phyloP scores from a whole-genome alignment of 2,888 invertebrate genomes.

The Ferdinandea cuprea region DNA sequence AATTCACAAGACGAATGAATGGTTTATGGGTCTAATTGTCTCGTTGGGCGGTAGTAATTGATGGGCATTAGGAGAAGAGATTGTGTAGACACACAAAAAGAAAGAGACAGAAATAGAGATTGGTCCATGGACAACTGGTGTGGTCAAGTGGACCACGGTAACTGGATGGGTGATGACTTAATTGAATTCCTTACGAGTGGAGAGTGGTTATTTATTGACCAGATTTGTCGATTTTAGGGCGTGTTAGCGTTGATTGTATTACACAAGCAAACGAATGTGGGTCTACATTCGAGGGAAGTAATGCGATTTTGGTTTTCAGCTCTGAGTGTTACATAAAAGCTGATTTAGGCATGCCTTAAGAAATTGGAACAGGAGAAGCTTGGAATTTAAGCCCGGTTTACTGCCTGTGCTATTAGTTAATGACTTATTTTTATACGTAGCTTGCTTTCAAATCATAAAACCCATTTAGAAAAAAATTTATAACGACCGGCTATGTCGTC shows the following conservation, averaged over 20 bases:
- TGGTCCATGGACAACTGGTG: slow-evolving; percentile 21
- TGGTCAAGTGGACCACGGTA: slow-evolving; percentile 58
- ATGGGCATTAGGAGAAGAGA: slow-evolving; percentile 71
- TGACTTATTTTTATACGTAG: no score
- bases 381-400: no score
- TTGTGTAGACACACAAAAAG: slow-evolving; percentile 21
- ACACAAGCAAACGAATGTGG: slow-evolving; percentile 41
- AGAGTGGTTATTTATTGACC: slow-evolving; percentile 50
- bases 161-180: slow-evolving; percentile 70
- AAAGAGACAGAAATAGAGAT: background rate
- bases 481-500: no score
- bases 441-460: no score
- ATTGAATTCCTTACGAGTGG: slow-evolving; percentile 64
- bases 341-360: no score
- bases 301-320: no score
- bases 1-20: slow-evolving; percentile 71
- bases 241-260: slow-evolving; percentile 56
- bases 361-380: no score
- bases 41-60: slow-evolving; percentile 74
- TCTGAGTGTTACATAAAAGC: no score
- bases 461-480: no score
- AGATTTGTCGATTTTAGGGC: slow-evolving; percentile 71
- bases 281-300: slow-evolving; percentile 7
- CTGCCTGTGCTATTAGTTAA: no score
- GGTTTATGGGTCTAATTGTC: slow-evolving; percentile 74